Evolutionary conservation across 2,797 vertebrate genomes (phyloP), one percentile per base, ranked within the genome.

Genomic region (Gymnoscopelus braueri): DNA sequence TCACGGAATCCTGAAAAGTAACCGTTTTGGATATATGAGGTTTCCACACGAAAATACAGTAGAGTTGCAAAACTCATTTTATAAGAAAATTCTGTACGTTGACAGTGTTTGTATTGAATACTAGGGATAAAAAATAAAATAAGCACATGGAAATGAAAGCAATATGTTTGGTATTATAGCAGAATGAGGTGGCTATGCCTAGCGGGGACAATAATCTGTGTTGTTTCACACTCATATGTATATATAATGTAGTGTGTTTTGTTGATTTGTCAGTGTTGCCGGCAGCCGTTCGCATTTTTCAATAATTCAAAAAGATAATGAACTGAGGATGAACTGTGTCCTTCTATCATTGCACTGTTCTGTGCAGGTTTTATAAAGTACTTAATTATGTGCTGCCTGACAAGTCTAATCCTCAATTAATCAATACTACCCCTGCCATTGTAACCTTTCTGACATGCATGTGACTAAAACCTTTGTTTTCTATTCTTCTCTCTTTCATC

Each of bases 361-460:
- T 26, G 47, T 13, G 12, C 3, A 32, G 10, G 29, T 52, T 39
- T 12, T 9, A 29, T 39, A 39, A 39, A 39, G 7, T 44, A 7
- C 8, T 5, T 57, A 63, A 26, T 60, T 59, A 58, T 65, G 54
- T 35, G 60, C 23, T 24, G 29, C 49, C 19, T 50, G 29, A 61
- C 60, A 63, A 60, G 49, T 47, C 59, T 65, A 63, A 50, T 44
- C 53, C 47, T 61, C 47, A 61, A 67, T 60, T 23, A 64, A 59
- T 3, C 32, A 49, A 3, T 32, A 12, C 52, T 52, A 66, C 67
- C 6, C 50, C 55, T 50, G 60, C 2, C 24, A 5, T 32, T 65
- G 29, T 4, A 11, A 39, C 5, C 39, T 39, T 39, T 39, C n/a
- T n/a, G n/a, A n/a, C n/a, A n/a, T n/a, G n/a, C 32, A 5, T 35